Evolutionary conservation across 1,140 invertebrate species (phyloP).

Genomic region (Calephelis nemesis): DNA sequence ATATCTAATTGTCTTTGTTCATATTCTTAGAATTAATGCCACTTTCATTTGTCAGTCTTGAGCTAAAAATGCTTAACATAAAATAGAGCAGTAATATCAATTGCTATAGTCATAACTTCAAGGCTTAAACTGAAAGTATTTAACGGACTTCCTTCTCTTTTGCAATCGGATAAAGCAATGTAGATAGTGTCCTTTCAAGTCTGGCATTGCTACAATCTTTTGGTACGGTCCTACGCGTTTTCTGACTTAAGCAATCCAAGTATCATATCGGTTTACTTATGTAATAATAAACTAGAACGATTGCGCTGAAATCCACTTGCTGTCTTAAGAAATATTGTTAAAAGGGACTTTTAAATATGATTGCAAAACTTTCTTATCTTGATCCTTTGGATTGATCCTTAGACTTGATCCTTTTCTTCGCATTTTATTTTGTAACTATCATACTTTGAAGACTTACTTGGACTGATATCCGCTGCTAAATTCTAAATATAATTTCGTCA

Average conservation of each 20-base stretch:
- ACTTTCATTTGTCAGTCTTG: no score
- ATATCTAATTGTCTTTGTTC: no score
- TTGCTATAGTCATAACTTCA: not conserved
- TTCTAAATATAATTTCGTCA: no score
- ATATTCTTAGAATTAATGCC: no score
- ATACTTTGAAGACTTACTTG: no score
- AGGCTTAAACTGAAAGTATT: not conserved
- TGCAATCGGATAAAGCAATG: slow-evolving; percentile 7
- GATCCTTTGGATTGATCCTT: no score
- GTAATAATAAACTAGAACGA: slow-evolving; percentile 12
- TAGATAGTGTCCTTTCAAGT: slow-evolving; percentile 14
- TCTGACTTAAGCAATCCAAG: slow-evolving; percentile 6
- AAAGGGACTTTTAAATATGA: not conserved
- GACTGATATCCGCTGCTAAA: no score
- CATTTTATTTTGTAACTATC: no score
- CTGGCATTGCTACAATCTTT: slow-evolving; percentile 12
- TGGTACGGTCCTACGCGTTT: slow-evolving; percentile 13
- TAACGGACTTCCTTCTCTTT: slow-evolving; percentile 11
- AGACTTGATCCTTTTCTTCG: no score
- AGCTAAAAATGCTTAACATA: no score
- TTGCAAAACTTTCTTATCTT: no score
- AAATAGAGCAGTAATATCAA: no score
- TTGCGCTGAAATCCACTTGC: slow-evolving; percentile 13
- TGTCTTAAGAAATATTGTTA: slow-evolving; percentile 9
- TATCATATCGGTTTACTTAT: slow-evolving; percentile 15